A percentile compares a stretch with the other conserved stretches of the same genome.
phyloP scores from a whole-genome alignment of 2,113 vertebrate genomes.

The Prunella himalayana region DNA sequence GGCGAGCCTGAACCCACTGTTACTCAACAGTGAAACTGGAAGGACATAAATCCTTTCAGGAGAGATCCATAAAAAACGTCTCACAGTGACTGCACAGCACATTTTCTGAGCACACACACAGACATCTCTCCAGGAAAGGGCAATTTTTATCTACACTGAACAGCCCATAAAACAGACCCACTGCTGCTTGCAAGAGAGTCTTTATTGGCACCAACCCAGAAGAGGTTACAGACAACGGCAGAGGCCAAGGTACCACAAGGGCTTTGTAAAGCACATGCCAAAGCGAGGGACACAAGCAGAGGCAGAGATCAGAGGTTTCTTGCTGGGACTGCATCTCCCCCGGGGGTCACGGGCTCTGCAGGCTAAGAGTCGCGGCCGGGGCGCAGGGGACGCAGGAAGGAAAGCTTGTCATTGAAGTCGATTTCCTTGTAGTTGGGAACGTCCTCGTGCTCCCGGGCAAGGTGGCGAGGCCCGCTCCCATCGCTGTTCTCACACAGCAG shows the following conservation, averaged over 20 bases:
- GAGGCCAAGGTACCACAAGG: background rate
- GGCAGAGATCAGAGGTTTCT: background rate
- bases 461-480: background rate
- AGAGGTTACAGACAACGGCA: too few species aligned
- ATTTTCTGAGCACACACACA: too few species aligned
- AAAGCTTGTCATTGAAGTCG: background rate
- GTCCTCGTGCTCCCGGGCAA: background rate
- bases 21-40: background rate
- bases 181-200: background rate
- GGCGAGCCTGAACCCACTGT: background rate
- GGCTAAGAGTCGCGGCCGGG: background rate
- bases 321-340: background rate
- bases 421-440: background rate
- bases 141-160: background rate
- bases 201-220: background rate
- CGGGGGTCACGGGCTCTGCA: background rate
- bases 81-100: background rate
- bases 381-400: background rate
- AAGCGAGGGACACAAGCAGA: background rate
- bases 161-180: background rate
- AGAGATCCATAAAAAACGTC: accelerated
- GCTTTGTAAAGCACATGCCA: background rate
- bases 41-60: background rate
- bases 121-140: background rate
- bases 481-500: background rate